Percentiles rank a stretch among this genome's conserved stretches.
These are phyloP conservation scores for Rhabdornis inornatus DNA, from an alignment of 2,113 vertebrate species.

Conservation along the genomic window DNA sequence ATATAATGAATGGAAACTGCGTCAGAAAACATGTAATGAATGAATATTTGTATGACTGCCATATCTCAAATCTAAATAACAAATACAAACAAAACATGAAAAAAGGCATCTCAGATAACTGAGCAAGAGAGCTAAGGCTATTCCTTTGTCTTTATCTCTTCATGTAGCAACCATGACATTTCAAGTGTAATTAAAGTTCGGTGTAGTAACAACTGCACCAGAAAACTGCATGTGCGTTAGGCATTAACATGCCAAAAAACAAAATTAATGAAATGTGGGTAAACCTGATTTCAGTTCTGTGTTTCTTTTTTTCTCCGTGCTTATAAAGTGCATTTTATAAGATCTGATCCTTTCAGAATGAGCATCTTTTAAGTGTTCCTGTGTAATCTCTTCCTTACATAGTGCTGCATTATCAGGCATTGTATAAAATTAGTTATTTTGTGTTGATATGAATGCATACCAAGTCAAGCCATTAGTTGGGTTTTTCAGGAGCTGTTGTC, in stretches of 20 bases:
- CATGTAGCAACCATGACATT: background rate
- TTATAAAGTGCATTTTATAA: background rate
- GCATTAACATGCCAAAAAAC: background rate
- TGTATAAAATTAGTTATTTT: conserved; percentile 24
- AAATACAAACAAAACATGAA: background rate
- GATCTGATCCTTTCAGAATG: background rate
- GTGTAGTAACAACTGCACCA: background rate
- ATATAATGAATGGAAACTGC: background rate
- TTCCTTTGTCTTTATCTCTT: background rate
- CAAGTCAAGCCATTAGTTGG: background rate
- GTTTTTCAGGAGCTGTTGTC: background rate
- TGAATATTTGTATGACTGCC: background rate
- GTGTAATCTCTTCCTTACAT: background rate
- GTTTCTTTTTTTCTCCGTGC: background rate
- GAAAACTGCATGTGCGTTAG: background rate
- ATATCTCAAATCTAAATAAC: background rate
- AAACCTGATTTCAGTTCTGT: background rate
- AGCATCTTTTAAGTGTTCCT: background rate
- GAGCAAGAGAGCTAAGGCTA: background rate
- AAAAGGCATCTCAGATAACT: background rate
- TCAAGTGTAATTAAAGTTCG: background rate
- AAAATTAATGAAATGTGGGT: background rate
- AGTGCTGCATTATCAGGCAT: background rate
- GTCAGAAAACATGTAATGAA: background rate
- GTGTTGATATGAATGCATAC: background rate